phyloP scores from a whole-genome alignment of 1,140 invertebrate species.

The Matsumurasca onukii region DNA sequence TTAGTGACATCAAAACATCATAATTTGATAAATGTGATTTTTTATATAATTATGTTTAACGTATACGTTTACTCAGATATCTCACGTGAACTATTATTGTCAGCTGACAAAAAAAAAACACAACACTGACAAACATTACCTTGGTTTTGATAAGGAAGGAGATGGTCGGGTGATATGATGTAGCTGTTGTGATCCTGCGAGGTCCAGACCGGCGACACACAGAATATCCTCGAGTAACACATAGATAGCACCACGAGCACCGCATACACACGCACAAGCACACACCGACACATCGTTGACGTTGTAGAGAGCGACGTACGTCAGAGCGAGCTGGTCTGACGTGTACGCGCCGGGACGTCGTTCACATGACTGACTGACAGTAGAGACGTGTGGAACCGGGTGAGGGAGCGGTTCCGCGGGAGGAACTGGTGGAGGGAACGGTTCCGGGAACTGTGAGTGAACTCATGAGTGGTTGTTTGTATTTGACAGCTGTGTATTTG shows the following conservation, averaged over 20 bases:
- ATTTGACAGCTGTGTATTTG: no score
- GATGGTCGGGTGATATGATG: constrained; percentile 7
- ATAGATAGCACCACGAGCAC: neutral
- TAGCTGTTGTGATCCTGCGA: neutral
- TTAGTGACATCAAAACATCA: no score
- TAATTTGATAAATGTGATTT: no score
- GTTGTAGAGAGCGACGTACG: neutral
- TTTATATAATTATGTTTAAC: no score
- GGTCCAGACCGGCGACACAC: neutral
- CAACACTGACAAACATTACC: no score
- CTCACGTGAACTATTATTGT: no score
- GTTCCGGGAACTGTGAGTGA: no score
- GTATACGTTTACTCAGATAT: no score
- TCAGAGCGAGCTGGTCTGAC: neutral
- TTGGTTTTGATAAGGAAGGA: constrained; percentile 18
- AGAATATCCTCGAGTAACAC: constrained; percentile 1
- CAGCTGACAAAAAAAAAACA: no score
- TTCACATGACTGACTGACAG: constrained; percentile 18
- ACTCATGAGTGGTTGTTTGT: no score
- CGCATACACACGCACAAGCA: neutral
- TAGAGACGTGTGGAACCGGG: neutral
- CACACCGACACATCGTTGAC: constrained; percentile 16
- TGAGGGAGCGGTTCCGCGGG: no score
- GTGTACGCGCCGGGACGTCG: neutral
- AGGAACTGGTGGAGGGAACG: no score